Percentiles rank a stretch among this genome's conserved stretches.
These are phyloP conservation scores for Polylopha cassiicola DNA, from an alignment of 2,888 invertebrate species.

Conservation along the genomic window DNA sequence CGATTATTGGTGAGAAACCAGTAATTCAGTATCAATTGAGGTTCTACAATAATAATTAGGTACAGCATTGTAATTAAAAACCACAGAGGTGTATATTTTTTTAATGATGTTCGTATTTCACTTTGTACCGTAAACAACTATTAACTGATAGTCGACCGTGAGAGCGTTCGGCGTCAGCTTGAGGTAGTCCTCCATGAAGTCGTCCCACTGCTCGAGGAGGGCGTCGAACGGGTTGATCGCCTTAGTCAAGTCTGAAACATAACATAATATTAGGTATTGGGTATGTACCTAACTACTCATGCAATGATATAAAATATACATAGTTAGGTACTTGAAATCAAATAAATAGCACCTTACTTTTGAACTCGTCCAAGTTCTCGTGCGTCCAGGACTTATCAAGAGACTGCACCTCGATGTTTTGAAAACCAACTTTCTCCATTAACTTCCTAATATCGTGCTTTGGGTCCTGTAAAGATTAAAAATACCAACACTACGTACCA, in stretches of 20 bases:
- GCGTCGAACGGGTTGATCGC: slow-evolving; percentile 10
- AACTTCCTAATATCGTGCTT: slow-evolving; percentile 73
- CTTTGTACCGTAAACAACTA: slow-evolving; percentile 12
- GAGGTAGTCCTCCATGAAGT: slow-evolving; percentile 14
- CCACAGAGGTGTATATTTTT: no score
- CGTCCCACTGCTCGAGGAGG: slow-evolving; percentile 14
- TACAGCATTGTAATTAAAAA: no score
- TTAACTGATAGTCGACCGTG: slow-evolving; percentile 8
- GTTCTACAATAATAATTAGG: no score
- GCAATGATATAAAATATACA: neutral
- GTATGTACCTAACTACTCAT: no score
- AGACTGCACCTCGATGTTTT: slow-evolving; percentile 75
- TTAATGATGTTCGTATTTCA: no score
- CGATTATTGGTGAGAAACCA: no score
- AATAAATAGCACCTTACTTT: slow-evolving; percentile 78
- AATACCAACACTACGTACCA: no score
- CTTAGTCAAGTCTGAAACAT: slow-evolving; percentile 8
- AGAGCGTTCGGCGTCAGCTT: slow-evolving; percentile 1
- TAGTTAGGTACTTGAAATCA: neutral
- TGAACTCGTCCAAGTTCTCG: slow-evolving; percentile 73
- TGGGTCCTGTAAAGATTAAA: slow-evolving; percentile 58
- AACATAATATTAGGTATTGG: no score
- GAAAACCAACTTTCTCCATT: slow-evolving; percentile 79
- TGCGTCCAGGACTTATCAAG: slow-evolving; percentile 78
- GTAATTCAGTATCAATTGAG: no score